phyloP scores from a whole-genome alignment of 2,797 vertebrate genomes.

The Melanotaenia maccullochi region DNA sequence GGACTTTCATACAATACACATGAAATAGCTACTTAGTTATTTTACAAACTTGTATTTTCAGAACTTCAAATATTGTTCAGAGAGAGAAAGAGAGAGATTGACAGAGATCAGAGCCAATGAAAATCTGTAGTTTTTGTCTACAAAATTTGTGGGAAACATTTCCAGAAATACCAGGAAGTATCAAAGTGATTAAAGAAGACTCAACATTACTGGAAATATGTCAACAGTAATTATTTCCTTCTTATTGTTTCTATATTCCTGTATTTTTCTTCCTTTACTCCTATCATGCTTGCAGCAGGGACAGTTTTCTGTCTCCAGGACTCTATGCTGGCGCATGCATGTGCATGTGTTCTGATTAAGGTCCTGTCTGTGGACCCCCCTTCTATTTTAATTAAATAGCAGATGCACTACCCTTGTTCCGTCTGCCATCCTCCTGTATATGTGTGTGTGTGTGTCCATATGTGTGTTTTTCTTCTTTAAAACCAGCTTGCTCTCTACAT shows the following conservation, averaged over 20 bases:
- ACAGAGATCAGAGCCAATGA: too few species aligned
- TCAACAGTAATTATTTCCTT: not conserved
- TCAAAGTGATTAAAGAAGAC: too few species aligned
- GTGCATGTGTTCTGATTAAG: conserved; percentile 57
- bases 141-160: too few species aligned
- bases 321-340: not conserved
- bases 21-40: too few species aligned
- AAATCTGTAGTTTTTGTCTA: too few species aligned
- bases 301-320: conserved; percentile 25
- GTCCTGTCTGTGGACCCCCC: conserved; percentile 61
- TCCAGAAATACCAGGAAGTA: too few species aligned
- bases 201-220: too few species aligned
- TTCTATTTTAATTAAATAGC: conserved; percentile 75
- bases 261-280: conserved; percentile 4
- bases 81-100: too few species aligned
- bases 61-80: too few species aligned
- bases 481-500: conserved; percentile 65
- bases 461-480: conserved; percentile 42
- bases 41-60: too few species aligned
- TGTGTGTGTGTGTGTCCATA: conserved; percentile 26
- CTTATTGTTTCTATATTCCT: not conserved
- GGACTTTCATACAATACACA: too few species aligned
- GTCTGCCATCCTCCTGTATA: conserved; percentile 65
- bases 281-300: conserved; percentile 24
- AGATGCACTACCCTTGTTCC: conserved; percentile 69